Base-by-base conservation (phyloP, 2,888 invertebrate genomes). In the Lordiphosa andalusiaca region DNA sequence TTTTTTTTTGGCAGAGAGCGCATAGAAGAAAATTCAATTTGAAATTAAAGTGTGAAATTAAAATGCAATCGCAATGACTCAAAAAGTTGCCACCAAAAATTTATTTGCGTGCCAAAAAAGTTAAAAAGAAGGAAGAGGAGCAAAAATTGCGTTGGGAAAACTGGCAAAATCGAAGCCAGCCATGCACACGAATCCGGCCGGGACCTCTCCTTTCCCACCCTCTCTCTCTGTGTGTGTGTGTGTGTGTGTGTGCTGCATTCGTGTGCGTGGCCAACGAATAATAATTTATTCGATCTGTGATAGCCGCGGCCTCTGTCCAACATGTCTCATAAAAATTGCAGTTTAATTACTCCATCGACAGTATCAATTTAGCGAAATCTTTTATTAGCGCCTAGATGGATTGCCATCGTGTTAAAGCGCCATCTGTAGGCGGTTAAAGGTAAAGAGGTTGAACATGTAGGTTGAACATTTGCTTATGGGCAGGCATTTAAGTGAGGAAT, bases 261-360 rank as follows among this genome's bases (percentile, higher is more conserved):
- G 74, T 71, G 53, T 57, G 33, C 73, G 71, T 73, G 67, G 63
- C 71, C 67, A 71, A 67, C 71, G 73, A 62, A 73, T 73, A 86
- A 83, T 88, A 88, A 89, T 88, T 88, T 88, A 88, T 88, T 87
- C 87, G 85, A 88, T 88, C 88, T 80, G 58, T 85, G 88, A 89
- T 88, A 87, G 75, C 74, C 57, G 49, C 73, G 73, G 84, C 78
- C 82, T 83, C 87, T 86, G 89, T 88, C 87, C 85, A 77, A 86
- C 85, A 86, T 86, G 86, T 84, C 86, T 87, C 88, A 89, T 87
- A 89, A 89, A 89, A 89, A 89, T 89, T 88, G 88, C 87, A 83
- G 80, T 88, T 89, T 89, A 89, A 89, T 89, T 89, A 89, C 89
- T 88, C 85, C 84, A 89, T 86, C 87, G 89, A 89, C 89, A 89